Base-by-base conservation (phyloP, 2,113 vertebrate genomes). In the Austrofundulus limnaeus region DNA sequence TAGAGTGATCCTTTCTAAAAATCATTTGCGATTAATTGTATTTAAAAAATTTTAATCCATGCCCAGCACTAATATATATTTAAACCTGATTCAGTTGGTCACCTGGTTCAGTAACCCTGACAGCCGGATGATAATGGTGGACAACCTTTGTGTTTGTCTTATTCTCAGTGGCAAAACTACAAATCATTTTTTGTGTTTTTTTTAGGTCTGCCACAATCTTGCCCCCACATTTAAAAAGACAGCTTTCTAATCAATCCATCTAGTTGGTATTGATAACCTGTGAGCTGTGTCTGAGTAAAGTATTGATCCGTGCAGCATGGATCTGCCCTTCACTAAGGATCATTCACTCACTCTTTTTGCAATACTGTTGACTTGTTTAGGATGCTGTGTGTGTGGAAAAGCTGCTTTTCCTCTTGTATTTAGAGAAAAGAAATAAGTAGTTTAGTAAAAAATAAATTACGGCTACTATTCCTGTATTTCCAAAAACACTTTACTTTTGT, bases 251-350 rank as follows among this genome's bases (percentile, higher is more conserved):
- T 77, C 66, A 54, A 75, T 66, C 37, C 76, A 58, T 77, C 74
- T 37, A 64, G 72, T 8, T 48, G 60, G 60, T 72, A 75, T 77
- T 49, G 63, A 79, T 72, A 81, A 46, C 61, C 49, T 50, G 53
- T 45, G 60, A 57, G 49, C 23, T n/a, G 48, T 9, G 51, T 72
- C 55, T 67, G 70, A 69, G 77, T 70, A 59, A 68, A 41, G 62
- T 45, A 80, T 77, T 10, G 62, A 81, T 70, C 28, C 23, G 56
- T 11, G 46, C 5, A 6, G n/a, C 15, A 75, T 61, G 3, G 75
- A 82, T 77, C 57, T n/a, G 70, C 52, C 55, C 76, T 59, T 79
- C 69, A 59, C 65, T 15, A 0, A 37, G 42, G 31, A 72, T 66
- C 63, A 70, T 37, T 78, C 58, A 34, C 25, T 46, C 71, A 11